These are phyloP conservation scores for Pollenia labialis DNA, from an alignment of 2,888 invertebrate species.

Conservation along the genomic window DNA sequence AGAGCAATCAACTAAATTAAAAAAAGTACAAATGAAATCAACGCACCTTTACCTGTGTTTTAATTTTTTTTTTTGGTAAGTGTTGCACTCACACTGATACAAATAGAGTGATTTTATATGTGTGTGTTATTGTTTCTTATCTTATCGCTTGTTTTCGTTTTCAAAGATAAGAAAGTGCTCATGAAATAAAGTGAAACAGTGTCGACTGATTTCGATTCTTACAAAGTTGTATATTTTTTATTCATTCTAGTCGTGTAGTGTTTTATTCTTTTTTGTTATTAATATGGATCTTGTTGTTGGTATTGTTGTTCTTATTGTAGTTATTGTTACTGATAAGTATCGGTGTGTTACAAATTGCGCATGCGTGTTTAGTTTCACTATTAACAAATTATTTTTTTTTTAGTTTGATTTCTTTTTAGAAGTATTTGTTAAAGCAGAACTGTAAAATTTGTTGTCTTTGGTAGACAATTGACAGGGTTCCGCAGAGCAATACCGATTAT, in stretches of 20 bases:
- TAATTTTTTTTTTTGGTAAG: constrained; percentile 2
- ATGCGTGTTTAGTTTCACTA: constrained; percentile 79
- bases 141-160: constrained; percentile 78
- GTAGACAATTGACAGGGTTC: neutral
- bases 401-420: constrained; percentile 36
- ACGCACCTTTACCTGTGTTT: constrained; percentile 65
- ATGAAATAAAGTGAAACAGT: constrained; percentile 61
- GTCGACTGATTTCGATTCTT: constrained; percentile 56
- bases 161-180: constrained; percentile 72
- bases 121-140: constrained; percentile 78
- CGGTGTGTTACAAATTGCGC: constrained; percentile 82
- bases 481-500: too few relatives aligned
- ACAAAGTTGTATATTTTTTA: constrained; percentile 48
- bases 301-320: constrained; percentile 19
- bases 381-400: constrained; percentile 41
- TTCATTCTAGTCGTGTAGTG: constrained; percentile 45
- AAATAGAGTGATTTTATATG: neutral
- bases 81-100: constrained; percentile 15
- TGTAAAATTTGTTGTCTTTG: neutral
- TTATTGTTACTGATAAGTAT: constrained; percentile 78
- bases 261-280: constrained; percentile 28
- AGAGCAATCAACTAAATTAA: constrained; percentile 26
- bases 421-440: constrained; percentile 27
- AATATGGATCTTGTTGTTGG: constrained; percentile 38
- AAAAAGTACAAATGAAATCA: constrained; percentile 21